phyloP scores from a whole-genome alignment of 2,888 invertebrate genomes.

The Drosophila birchii region DNA sequence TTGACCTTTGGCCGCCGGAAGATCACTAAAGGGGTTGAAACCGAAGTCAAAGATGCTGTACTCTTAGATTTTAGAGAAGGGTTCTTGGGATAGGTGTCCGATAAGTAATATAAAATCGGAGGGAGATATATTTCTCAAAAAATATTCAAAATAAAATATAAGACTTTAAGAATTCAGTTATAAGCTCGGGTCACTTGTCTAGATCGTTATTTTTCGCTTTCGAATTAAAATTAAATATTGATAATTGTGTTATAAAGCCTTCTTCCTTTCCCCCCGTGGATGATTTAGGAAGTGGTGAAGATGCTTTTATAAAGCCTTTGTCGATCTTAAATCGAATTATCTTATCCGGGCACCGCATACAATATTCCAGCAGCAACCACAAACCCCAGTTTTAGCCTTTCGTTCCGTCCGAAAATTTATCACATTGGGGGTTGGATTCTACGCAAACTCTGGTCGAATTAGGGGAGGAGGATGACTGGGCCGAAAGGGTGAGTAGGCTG shows the following conservation, averaged over 20 bases:
- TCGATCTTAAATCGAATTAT: constrained; percentile 15
- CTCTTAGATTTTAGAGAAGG: constrained; percentile 8
- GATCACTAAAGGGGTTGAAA: constrained; percentile 61
- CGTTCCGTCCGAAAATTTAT: constrained; percentile 31
- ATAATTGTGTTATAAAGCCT: neutral
- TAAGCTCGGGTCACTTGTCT: no score
- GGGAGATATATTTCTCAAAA: no score
- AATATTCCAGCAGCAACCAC: constrained; percentile 28
- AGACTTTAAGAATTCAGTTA: no score
- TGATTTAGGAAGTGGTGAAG: neutral
- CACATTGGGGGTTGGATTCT: constrained; percentile 62
- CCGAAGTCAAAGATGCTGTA: constrained; percentile 55
- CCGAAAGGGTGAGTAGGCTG: constrained; percentile 15
- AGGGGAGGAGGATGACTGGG: constrained; percentile 6
- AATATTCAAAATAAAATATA: neutral
- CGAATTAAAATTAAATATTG: neutral
- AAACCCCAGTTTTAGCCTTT: constrained; percentile 17
- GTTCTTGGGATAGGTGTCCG: neutral
- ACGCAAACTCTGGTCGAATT: constrained; percentile 38
- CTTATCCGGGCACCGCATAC: constrained; percentile 13
- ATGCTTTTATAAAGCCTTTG: constrained; percentile 9
- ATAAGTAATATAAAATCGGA: no score
- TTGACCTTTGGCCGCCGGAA: constrained; percentile 75
- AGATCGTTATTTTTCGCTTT: neutral
- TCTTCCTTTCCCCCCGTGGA: neutral